These are phyloP conservation scores for Apolygus lucorum DNA, from an alignment of 1,140 invertebrate species.

Conservation along the genomic window DNA sequence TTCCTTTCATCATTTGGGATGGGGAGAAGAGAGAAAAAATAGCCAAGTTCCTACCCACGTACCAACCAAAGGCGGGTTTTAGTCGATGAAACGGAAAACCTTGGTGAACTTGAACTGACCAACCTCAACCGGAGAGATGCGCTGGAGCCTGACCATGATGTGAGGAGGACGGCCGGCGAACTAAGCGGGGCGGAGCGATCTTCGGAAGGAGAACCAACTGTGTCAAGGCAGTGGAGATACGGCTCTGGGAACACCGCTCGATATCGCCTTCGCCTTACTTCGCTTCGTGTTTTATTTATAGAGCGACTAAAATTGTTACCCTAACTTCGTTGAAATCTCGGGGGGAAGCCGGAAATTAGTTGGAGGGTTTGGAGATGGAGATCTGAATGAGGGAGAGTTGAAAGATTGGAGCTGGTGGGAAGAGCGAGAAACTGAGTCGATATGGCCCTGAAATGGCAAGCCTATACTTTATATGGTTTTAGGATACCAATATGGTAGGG, in stretches of 20 bases:
- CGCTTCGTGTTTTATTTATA: background rate
- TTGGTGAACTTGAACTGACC: constrained; percentile 12
- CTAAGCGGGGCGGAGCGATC: background rate
- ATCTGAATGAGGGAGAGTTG: no score
- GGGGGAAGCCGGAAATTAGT: no score
- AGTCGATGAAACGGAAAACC: no score
- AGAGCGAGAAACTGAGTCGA: no score
- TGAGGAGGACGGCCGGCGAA: background rate
- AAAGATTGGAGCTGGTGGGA: no score
- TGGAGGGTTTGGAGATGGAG: no score
- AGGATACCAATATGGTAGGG: no score
- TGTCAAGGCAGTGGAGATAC: constrained; percentile 2
- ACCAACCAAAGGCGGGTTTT: no score
- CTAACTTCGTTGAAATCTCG: background rate
- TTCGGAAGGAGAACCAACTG: background rate
- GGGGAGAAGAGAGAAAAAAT: background rate
- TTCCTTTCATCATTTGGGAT: background rate
- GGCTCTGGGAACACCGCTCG: background rate
- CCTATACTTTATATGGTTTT: no score
- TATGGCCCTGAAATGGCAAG: no score
- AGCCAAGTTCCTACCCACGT: background rate
- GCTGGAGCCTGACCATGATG: background rate
- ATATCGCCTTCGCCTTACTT: background rate
- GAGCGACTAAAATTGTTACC: background rate
- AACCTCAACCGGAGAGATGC: constrained; percentile 3